Conservation (phyloP, 2,888 invertebrate genomes). For the Zhengitettix transpicula region DNA sequence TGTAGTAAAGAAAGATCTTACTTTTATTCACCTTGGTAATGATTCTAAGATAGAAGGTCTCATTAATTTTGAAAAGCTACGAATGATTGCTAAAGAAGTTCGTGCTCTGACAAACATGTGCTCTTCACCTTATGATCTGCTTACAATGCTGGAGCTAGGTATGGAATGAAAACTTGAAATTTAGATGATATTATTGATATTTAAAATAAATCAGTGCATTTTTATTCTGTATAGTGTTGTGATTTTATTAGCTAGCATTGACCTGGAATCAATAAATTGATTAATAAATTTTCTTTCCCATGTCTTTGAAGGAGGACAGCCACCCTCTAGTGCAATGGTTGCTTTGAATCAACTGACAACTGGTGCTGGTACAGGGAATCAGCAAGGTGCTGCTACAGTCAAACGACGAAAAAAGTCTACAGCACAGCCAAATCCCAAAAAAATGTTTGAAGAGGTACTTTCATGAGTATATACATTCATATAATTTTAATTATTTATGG, state of each 20-base stretch:
- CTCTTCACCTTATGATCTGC: conserved; percentile 77
- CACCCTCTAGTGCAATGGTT: conserved; percentile 76
- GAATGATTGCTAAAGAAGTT: conserved; percentile 97
- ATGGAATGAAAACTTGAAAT: background rate
- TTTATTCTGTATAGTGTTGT: background rate
- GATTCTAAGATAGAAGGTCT: conserved; percentile 75
- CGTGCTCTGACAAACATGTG: conserved; percentile 84
- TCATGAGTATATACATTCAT: too few species aligned
- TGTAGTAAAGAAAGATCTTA: conserved; percentile 86
- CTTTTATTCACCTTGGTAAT: conserved; percentile 95
- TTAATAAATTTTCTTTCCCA: background rate
- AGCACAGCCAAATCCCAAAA: conserved; percentile 86
- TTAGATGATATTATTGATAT: too few species aligned
- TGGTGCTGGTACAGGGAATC: conserved; percentile 37
- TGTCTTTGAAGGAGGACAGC: conserved; percentile 48
- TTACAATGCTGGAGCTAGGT: conserved; percentile 61
- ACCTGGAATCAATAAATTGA: background rate
- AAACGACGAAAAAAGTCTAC: conserved; percentile 79
- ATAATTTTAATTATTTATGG: too few species aligned
- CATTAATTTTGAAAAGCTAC: conserved; percentile 93
- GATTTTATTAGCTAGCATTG: background rate
- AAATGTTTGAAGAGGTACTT: conserved; percentile 83
- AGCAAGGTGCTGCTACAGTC: conserved; percentile 48
- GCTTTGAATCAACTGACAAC: conserved; percentile 71
- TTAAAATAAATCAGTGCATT: background rate